Evolutionary conservation across 2,888 invertebrate genomes (phyloP), one percentile per base, ranked within the genome.

Genomic region (Aromia moschata): DNA sequence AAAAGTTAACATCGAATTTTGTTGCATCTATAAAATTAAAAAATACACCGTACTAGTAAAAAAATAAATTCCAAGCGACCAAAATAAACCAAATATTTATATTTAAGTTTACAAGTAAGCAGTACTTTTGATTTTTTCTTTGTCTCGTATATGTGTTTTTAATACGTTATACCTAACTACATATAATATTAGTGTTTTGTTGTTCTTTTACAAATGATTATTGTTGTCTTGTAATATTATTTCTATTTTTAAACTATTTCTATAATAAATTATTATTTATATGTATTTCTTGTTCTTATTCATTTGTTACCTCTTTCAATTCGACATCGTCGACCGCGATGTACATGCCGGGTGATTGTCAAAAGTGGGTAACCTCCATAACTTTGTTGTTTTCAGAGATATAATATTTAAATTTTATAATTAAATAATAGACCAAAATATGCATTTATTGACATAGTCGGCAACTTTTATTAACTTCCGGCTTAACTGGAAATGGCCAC

Each of bases 151-250:
- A 2, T 2, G 5, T 33, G 33, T 33, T 33, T 10, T 7, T 10
- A 7, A 33, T 33, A 33, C 10, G 7, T 5, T 25, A 25, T 25
- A 25, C 3, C 7, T 33, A 33, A 33, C 12, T 43, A 47, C 18
- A 36, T n/a, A n/a, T n/a, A n/a, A n/a, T n/a, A n/a, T n/a, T 37
- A 14, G 37, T 20, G 37, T 37, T 47, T 18, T 17, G 4, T 46
- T 36, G 47, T 47, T 47, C 11, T 18, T 47, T 18, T 1, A 37
- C n/a, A 18, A n/a, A n/a, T 43, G 11, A 47, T 18, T 36, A 47
- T 47, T 47, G 47, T 47, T 47, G 47, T 47, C 47, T 47, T 47
- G 47, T 47, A 47, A 20, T 36, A 47, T 47, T 47, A 33, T 47
- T 47, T 37, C 11, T 36, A 36, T 47, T 36, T 47, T 18, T 47